Base-by-base conservation (phyloP, 2,888 invertebrate species). In the Leptopterna dolabrata region DNA sequence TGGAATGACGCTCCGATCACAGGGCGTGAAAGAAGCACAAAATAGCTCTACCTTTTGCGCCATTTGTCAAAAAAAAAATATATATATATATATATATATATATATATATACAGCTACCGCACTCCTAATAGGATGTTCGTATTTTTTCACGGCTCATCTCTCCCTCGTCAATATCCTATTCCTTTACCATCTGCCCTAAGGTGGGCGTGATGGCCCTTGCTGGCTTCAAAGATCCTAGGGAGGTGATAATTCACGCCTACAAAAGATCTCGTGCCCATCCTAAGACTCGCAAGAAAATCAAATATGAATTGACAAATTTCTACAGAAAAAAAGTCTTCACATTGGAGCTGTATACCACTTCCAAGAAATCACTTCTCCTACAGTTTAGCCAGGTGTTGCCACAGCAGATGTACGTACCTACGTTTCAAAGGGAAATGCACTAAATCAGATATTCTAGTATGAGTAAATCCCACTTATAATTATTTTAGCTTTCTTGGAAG, bases 111-210 rank as follows among this genome's bases (percentile, higher is more conserved):
- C n/a, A 55, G 19, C 55, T 55, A 63, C 63, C 63, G 63, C 63
- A 63, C 63, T 63, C 45, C 76, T 36, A 76, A 76, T 41, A 76
- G 78, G 45, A 78, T 78, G 19, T 78, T 43, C n/a, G 27, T 14
- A 7, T 78, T 43, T 78, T 78, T 78, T 43, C 27, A 43, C 78
- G 24, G 76, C 14, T 78, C 78, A 78, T 78, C 78, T 24, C 14
- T 43, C 41, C 27, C 78, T 43, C 41, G 19, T 78, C 45, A 45
- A 78, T 41, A 76, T 76, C 43, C 16, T 76, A 76, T 43, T 76
- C 43, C 43, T 27, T 27, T 14, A 11, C 43, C 78, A 78, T 43
- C 78, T 78, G 78, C 43, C 78, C 24, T 45, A 45, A 9, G 41
- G 76, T 36, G 76, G 36, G 76, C 76, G 43, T 78, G 78, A 45